Conservation (phyloP, 2,888 invertebrate species). For the Clistopyga incitator region DNA sequence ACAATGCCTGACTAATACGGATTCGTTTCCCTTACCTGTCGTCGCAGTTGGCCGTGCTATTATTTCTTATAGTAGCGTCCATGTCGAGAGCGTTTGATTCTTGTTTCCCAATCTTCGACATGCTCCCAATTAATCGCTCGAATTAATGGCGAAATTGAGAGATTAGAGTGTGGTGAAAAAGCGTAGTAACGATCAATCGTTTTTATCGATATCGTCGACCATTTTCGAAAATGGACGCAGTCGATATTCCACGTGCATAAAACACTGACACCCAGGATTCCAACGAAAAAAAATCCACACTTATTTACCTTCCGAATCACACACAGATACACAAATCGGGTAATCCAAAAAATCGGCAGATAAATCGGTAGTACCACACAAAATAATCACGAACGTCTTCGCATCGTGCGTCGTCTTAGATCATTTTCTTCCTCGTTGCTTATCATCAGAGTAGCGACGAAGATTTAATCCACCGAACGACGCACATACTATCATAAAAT, state of each 20-base stretch:
- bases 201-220: conserved; percentile 37
- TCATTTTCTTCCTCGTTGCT: background rate
- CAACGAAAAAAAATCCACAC: conserved; percentile 9
- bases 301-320: background rate
- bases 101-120: conserved; percentile 49
- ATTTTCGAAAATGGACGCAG: conserved; percentile 28
- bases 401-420: background rate
- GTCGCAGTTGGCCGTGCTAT: conserved; percentile 10
- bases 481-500: conserved; percentile 1
- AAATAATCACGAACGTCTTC: conserved; percentile 8
- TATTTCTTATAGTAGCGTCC: conserved; percentile 44
- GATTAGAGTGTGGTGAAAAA: background rate
- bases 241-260: background rate
- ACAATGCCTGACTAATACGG: conserved; percentile 35
- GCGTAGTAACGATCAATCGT: conserved; percentile 28
- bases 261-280: conserved; percentile 1
- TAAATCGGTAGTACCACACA: background rate
- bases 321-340: conserved; percentile 14
- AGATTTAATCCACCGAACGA: background rate
- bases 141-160: background rate
- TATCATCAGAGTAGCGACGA: background rate
- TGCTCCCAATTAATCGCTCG: conserved; percentile 28
- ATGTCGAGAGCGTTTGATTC: conserved; percentile 38
- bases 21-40: conserved; percentile 57
- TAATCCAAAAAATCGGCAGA: conserved; percentile 17